Evolutionary conservation across 2,113 vertebrate genomes (phyloP).

Genomic region (Thermophis baileyi): DNA sequence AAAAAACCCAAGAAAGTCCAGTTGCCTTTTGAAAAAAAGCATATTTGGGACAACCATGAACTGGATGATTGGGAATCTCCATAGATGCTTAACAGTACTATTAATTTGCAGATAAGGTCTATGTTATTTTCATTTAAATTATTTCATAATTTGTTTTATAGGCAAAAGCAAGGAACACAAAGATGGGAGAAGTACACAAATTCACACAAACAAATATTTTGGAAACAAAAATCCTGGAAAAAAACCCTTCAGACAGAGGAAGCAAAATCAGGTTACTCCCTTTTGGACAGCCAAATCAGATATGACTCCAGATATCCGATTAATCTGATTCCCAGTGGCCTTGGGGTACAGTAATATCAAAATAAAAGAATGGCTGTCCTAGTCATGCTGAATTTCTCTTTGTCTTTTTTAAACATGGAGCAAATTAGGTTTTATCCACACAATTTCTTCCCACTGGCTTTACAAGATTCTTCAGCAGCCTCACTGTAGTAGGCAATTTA

Average conservation of each 20-base stretch:
- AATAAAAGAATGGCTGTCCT: background rate
- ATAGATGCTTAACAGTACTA: background rate
- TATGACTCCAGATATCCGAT: constrained; percentile 12
- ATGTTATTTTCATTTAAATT: background rate
- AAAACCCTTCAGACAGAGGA: no score
- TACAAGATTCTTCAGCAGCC: background rate
- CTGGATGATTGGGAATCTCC: no score
- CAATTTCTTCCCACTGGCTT: background rate
- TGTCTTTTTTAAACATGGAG: background rate
- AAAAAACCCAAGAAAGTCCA: no score
- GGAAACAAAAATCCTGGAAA: no score
- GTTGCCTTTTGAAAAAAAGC: no score
- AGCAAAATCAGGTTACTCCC: constrained; percentile 11
- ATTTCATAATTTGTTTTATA: background rate
- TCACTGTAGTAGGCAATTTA: background rate
- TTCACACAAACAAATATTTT: background rate
- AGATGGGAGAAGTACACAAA: background rate
- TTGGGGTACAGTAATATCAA: background rate
- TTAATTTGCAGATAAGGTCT: background rate
- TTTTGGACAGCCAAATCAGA: constrained; percentile 36
- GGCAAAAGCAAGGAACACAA: background rate
- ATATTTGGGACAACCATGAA: no score
- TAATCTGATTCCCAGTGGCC: background rate
- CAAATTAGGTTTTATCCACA: background rate
- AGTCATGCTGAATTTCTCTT: constrained; percentile 5